Evolutionary conservation across 2,888 invertebrate genomes (phyloP).

Genomic region (Dryocosmus kuriphilus): DNA sequence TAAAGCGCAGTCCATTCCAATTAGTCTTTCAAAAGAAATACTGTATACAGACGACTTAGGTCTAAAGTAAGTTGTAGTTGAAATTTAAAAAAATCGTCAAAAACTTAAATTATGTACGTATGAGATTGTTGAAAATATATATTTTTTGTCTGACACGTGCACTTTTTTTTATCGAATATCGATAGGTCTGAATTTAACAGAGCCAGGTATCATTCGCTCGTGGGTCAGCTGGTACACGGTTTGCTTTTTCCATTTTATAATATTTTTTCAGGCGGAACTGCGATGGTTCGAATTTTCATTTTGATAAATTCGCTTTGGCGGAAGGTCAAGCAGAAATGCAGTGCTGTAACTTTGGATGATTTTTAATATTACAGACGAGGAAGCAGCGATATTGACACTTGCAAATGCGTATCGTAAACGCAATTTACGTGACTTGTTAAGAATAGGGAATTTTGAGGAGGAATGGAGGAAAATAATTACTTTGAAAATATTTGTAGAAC

Average conservation of each 20-base stretch:
- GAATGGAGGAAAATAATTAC: too few relatives aligned
- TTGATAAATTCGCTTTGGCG: conserved; percentile 64
- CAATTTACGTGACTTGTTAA: conserved; percentile 5
- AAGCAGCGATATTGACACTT: conserved; percentile 14
- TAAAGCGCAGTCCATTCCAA: too few relatives aligned
- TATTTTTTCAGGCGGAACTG: conserved; percentile 57
- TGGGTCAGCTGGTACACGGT: not conserved
- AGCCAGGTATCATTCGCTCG: conserved; percentile 20
- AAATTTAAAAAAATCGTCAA: too few relatives aligned
- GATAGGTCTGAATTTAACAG: conserved; percentile 18
- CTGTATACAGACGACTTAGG: too few relatives aligned
- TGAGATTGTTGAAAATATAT: not conserved
- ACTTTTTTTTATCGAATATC: conserved; percentile 22
- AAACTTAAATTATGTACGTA: too few relatives aligned
- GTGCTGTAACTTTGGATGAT: conserved; percentile 5
- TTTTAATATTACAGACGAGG: conserved; percentile 1
- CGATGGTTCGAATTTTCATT: conserved; percentile 58
- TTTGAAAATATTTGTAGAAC: too few relatives aligned
- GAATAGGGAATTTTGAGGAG: too few relatives aligned
- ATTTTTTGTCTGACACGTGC: not conserved
- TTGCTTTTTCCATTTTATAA: conserved; percentile 58
- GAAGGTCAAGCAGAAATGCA: conserved; percentile 18
- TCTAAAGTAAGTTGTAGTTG: too few relatives aligned
- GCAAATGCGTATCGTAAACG: too few relatives aligned
- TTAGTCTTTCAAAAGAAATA: too few relatives aligned